Percentiles rank a stretch among this genome's conserved stretches.
Evolutionary conservation across 2,888 invertebrate genomes (phyloP).

Genomic region (Agrochola lota): DNA sequence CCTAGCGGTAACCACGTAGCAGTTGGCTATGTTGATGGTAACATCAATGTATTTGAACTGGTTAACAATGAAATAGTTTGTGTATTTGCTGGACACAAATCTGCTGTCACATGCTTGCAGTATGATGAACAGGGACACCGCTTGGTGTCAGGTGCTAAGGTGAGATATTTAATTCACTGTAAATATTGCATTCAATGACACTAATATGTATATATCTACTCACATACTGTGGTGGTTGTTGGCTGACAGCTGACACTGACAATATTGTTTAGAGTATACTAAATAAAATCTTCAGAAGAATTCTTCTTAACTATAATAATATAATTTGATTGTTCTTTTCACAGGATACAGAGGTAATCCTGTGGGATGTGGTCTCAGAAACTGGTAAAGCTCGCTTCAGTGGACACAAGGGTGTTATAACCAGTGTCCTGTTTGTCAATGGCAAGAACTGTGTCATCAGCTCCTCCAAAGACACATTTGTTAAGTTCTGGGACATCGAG

Average conservation of each 20-base stretch:
- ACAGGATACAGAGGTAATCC: conserved; percentile 97
- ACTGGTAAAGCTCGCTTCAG: conserved; percentile 96
- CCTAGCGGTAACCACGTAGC: conserved; percentile 95
- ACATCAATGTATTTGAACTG: conserved; percentile 95
- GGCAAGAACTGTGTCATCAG: conserved; percentile 93
- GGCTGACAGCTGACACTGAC: neutral
- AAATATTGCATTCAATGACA: neutral
- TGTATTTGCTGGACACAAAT: conserved; percentile 95
- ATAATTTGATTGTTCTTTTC: conserved; percentile 64
- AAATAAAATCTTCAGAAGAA: neutral
- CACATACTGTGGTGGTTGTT: neutral
- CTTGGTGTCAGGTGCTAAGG: conserved; percentile 97
- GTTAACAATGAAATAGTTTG: conserved; percentile 93
- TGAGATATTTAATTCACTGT: conserved; percentile 71
- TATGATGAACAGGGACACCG: conserved; percentile 96
- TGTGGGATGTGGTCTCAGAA: conserved; percentile 98
- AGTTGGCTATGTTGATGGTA: conserved; percentile 97
- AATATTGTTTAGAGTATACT: neutral
- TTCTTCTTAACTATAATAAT: neutral
- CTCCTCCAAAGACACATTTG: conserved; percentile 97
- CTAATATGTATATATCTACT: neutral
- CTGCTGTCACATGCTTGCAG: conserved; percentile 94
- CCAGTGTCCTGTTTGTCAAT: conserved; percentile 94
- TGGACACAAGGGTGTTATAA: conserved; percentile 97
- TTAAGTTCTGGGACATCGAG: conserved; percentile 99